These are phyloP conservation scores for Gastrophysa polygoni DNA, from an alignment of 2,888 invertebrate species.

Conservation along the genomic window DNA sequence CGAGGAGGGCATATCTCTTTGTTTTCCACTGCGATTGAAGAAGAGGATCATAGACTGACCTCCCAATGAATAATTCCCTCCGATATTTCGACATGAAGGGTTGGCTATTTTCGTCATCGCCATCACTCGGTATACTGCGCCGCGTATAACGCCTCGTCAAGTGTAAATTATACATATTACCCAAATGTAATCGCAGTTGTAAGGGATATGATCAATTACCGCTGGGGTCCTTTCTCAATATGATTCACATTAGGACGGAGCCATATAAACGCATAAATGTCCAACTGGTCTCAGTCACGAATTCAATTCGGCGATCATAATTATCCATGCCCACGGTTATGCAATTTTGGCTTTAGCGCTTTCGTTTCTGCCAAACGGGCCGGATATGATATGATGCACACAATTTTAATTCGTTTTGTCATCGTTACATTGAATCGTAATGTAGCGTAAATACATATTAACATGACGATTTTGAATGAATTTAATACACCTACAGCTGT, in stretches of 20 bases:
- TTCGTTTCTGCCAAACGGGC: constrained; percentile 12
- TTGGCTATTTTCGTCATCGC: no score
- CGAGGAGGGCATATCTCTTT: no score
- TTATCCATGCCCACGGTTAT: background rate
- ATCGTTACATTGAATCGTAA: background rate
- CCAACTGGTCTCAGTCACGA: background rate
- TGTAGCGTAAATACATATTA: background rate
- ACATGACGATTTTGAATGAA: no score
- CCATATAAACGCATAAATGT: background rate
- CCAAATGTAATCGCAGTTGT: constrained; percentile 37
- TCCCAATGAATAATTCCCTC: no score
- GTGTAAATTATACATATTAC: constrained; percentile 35
- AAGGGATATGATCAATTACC: constrained; percentile 24
- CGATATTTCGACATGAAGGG: no score
- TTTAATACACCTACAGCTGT: no score
- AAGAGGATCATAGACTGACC: no score
- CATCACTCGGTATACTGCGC: no score
- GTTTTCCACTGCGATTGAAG: no score
- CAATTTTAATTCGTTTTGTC: constrained; percentile 6
- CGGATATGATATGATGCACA: constrained; percentile 1
- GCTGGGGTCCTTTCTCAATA: constrained; percentile 11
- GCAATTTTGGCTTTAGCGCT: background rate
- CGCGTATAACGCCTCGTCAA: constrained; percentile 12
- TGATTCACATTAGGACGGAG: constrained; percentile 4
- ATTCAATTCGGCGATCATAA: constrained; percentile 1